Evolutionary conservation across 2,888 invertebrate genomes (phyloP).

Genomic region (Galerucella calmariensis): DNA sequence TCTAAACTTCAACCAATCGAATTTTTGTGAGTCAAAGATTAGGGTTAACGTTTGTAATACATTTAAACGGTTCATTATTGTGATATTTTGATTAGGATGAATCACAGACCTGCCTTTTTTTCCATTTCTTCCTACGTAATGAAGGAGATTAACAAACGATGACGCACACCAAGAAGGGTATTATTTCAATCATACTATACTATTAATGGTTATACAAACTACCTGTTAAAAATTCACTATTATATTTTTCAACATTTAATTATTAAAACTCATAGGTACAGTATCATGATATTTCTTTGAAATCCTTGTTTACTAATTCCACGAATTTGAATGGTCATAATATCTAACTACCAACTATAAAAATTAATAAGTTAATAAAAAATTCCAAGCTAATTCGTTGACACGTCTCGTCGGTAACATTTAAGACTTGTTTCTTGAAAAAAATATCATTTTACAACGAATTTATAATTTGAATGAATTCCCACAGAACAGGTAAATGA

Average conservation of each 20-base stretch:
- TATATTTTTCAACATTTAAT: background rate
- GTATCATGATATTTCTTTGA: background rate
- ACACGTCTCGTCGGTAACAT: background rate
- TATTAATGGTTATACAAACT: no score
- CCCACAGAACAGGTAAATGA: background rate
- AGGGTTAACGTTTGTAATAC: no score
- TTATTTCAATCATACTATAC: no score
- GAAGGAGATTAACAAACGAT: no score
- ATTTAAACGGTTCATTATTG: no score
- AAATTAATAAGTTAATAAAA: background rate
- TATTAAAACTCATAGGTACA: background rate
- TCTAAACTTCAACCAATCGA: no score
- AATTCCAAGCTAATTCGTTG: background rate
- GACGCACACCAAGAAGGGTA: no score
- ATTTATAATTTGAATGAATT: background rate
- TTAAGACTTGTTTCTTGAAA: background rate
- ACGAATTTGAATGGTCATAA: background rate
- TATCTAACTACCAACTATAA: background rate
- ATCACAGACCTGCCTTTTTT: no score
- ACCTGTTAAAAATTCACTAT: no score
- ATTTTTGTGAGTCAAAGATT: no score
- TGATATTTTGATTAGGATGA: no score
- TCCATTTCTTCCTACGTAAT: no score
- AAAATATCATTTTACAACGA: slow-evolving; percentile 1
- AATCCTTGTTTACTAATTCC: background rate